Percentiles rank a stretch among this genome's conserved stretches.
These are phyloP conservation scores for Aricia artaxerxes DNA, from an alignment of 2,888 invertebrate species.

Conservation along the genomic window DNA sequence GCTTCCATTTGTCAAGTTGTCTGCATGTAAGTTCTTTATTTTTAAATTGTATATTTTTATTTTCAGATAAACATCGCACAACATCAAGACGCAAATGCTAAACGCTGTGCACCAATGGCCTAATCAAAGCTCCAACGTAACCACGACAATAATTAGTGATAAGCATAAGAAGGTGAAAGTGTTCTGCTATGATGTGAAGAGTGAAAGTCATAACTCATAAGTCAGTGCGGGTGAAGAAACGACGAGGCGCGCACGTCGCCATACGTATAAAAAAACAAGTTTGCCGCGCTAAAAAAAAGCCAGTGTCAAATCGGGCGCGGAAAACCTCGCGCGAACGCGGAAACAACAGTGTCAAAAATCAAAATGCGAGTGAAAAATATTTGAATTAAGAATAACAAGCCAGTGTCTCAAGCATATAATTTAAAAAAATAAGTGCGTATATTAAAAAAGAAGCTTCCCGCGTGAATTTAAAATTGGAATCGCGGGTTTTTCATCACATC, in stretches of 20 bases:
- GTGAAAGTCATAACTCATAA: constrained; percentile 55
- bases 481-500: constrained; percentile 38
- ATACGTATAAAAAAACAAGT: not conserved
- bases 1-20: no score
- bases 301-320: constrained; percentile 41
- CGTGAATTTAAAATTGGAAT: not conserved
- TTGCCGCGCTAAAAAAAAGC: constrained; percentile 38
- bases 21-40: not conserved
- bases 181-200: constrained; percentile 40
- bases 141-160: constrained; percentile 52
- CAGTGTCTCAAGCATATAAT: not conserved
- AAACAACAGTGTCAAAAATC: not conserved
- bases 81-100: not conserved
- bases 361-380: constrained; percentile 5
- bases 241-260: constrained; percentile 47
- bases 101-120: constrained; percentile 1
- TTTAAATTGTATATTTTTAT: not conserved
- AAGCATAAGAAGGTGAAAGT: constrained; percentile 50
- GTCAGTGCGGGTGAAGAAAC: constrained; percentile 49
- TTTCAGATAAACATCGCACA: constrained; percentile 7
- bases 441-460: not conserved
- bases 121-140: constrained; percentile 33
- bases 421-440: constrained; percentile 18
- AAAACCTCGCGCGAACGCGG: constrained; percentile 35
- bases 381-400: constrained; percentile 1